phyloP scores from a whole-genome alignment of 1,140 invertebrate species.

The Cotesia typhae region DNA sequence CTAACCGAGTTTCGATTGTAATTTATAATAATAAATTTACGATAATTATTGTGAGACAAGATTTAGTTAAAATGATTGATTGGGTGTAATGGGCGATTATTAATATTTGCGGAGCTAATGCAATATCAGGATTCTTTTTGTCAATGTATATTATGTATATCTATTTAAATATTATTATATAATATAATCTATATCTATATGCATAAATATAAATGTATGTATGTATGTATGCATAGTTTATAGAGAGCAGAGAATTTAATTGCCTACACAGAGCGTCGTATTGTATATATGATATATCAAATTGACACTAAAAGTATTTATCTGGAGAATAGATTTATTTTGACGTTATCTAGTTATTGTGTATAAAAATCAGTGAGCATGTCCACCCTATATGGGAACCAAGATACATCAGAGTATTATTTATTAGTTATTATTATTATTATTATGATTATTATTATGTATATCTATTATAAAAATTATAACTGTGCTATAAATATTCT shows the following conservation, averaged over 20 bases:
- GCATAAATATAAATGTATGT: conserved; percentile 14
- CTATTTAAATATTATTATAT: background rate
- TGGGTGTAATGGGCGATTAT: conserved; percentile 12
- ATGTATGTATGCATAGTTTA: conserved; percentile 37
- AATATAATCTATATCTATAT: too few species aligned
- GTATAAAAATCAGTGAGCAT: conserved; percentile 31
- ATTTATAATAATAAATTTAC: background rate
- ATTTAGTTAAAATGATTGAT: conserved; percentile 11
- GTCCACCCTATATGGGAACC: background rate
- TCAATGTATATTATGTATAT: conserved; percentile 22
- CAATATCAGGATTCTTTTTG: background rate
- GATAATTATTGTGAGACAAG: background rate
- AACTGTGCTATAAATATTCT: conserved; percentile 3
- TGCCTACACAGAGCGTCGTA: conserved; percentile 8
- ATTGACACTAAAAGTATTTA: conserved; percentile 23
- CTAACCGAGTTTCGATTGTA: background rate
- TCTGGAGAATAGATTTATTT: conserved; percentile 64
- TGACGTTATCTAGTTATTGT: conserved; percentile 65
- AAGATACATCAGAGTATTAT: too few species aligned
- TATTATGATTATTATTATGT: background rate
- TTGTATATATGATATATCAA: conserved; percentile 12
- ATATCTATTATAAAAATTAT: background rate
- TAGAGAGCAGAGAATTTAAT: conserved; percentile 20
- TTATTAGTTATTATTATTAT: background rate
- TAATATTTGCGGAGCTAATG: background rate